Evolutionary conservation across 2,797 vertebrate genomes (phyloP), one percentile per base, ranked within the genome.

Genomic region (Xenentodon cancila): DNA sequence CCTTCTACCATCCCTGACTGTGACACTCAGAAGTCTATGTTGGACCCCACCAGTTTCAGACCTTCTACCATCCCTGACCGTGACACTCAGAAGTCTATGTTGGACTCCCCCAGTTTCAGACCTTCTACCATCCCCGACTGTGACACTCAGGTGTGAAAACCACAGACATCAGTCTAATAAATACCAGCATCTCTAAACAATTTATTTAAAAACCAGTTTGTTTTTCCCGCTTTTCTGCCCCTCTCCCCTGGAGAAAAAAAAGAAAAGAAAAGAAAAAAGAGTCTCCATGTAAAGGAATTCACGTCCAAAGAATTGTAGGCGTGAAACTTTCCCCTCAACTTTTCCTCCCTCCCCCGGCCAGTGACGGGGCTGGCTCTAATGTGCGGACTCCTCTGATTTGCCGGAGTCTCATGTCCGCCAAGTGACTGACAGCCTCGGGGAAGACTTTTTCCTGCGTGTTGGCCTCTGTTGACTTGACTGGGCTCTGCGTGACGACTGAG

Each of bases 351-450:
- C 69, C 61, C 58, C 17, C 62, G 57, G 60, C 91, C 93, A 92
- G 90, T 92, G 58, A 88, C 75, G 75, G 80, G 57, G 78, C 81
- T 4, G 71, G 27, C 58, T 46, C 63, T 78, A 4, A 34, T 54
- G 18, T 4, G 25, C 1, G 76, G 57, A 42, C 83, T 53, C 9
- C 77, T 76, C 71, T 87, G 85, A 93, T 92, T 93, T 77, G 91
- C 77, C 67, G 27, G 46, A 49, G 53, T 27, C 72, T 64, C 59
- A 80, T 75, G 72, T 84, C 85, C 55, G 42, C 46, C 11, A 3
- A 47, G 22, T 89, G 90, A 94, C 37, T 93, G 92, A 92, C 92
- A 90, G 86, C 68, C 75, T 5, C 19, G 59, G 25, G 42, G 12
- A 17, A 20, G 58, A 59, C 75, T 80, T 78, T 67, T 59, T 64